Conservation (phyloP, 2,797 vertebrate genomes). For the Euphonia xanthogaster region DNA sequence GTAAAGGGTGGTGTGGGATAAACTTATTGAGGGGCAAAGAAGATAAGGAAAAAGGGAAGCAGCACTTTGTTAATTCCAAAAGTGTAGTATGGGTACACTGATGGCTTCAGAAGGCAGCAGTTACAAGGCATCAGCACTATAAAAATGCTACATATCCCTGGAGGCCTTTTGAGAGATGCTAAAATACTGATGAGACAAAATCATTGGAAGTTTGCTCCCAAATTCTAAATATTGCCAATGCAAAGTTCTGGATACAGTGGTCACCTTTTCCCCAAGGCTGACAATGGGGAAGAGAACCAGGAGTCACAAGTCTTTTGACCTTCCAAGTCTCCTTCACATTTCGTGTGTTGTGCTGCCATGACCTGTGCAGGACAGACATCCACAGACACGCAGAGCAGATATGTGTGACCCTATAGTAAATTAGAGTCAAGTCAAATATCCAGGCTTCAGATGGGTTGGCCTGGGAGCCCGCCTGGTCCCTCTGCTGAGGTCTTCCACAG, state of each 20-base stretch:
- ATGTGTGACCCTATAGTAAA: neutral
- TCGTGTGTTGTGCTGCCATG: accelerated
- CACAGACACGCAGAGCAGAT: neutral
- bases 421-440: neutral
- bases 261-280: neutral
- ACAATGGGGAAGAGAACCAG: neutral
- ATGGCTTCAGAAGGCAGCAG: neutral
- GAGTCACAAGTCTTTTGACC: neutral
- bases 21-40: neutral
- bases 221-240: neutral
- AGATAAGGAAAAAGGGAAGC: neutral
- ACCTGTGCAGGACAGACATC: neutral
- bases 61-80: neutral
- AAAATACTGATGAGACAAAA: neutral
- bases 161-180: neutral
- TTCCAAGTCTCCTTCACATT: neutral
- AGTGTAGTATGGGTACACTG: neutral
- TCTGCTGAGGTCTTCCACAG: neutral
- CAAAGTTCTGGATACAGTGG: neutral
- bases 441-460: neutral
- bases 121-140: neutral
- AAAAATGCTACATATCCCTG: neutral
- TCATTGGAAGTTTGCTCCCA: neutral
- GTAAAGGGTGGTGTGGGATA: neutral
- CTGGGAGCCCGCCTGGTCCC: neutral